Conservation (phyloP, 2,113 vertebrate species). For the Zapornia atra region DNA sequence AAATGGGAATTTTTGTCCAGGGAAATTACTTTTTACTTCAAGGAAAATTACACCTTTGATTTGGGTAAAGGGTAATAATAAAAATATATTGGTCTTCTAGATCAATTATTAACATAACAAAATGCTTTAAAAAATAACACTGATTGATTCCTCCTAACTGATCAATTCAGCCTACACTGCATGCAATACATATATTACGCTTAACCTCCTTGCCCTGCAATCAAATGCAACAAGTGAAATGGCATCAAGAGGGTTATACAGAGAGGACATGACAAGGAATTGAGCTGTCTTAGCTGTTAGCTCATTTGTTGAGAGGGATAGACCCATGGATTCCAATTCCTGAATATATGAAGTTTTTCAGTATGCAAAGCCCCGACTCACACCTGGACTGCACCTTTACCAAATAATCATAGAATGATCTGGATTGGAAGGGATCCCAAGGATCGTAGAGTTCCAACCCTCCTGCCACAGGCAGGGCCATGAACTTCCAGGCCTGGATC, state of each 20-base stretch:
- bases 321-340: fast-evolving
- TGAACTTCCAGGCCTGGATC: too few species aligned
- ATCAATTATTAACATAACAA: neutral
- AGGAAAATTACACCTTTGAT: neutral
- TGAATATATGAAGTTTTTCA: neutral
- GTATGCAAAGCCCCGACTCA: neutral
- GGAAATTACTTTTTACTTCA: neutral
- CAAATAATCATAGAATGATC: neutral
- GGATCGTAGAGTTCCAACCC: too few species aligned
- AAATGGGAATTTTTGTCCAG: neutral
- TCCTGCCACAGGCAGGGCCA: too few species aligned
- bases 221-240: neutral
- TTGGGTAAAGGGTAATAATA: neutral
- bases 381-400: neutral
- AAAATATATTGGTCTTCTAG: neutral
- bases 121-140: neutral
- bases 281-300: neutral
- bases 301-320: neutral
- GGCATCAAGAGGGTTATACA: neutral
- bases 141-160: neutral
- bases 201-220: neutral
- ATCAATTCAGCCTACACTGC: neutral
- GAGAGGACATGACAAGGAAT: neutral
- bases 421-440: too few species aligned
- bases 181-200: fast-evolving